Percentiles rank a stretch among this genome's conserved stretches.
Conservation (phyloP, 2,113 vertebrate genomes). For the Colaptes auratus region DNA sequence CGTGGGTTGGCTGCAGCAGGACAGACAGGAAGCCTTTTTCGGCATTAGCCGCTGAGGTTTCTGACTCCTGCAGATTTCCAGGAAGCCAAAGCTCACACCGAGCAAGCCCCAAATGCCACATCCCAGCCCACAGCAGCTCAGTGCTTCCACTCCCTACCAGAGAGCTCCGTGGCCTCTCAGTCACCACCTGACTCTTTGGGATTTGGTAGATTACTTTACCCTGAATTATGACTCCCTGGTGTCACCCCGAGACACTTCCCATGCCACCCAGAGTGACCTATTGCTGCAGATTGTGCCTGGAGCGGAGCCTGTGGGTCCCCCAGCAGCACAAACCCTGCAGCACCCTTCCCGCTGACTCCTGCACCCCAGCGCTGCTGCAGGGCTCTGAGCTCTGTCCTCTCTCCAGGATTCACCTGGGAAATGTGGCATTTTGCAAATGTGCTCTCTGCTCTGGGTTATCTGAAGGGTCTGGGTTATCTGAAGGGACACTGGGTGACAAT, state of each 20-base stretch:
- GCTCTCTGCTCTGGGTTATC: background rate
- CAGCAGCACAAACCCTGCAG: background rate
- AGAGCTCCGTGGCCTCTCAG: rapidly evolving
- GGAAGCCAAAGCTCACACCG: background rate
- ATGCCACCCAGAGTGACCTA: too few species aligned
- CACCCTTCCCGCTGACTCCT: background rate
- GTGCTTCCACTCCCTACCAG: rapidly evolving
- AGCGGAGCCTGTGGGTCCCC: background rate
- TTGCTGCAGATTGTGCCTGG: background rate
- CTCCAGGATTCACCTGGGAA: background rate
- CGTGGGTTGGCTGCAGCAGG: rapidly evolving
- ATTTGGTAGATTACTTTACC: background rate
- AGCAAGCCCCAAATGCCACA: rapidly evolving
- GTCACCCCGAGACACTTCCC: background rate
- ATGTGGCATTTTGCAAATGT: background rate
- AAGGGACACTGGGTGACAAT: background rate
- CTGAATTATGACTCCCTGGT: rapidly evolving
- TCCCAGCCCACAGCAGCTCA: background rate
- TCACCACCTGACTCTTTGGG: background rate
- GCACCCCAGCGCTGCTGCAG: background rate
- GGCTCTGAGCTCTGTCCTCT: background rate
- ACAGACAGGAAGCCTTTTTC: background rate
- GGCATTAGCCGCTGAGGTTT: background rate
- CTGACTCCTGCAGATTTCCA: background rate
- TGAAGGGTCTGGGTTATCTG: background rate